Conservation (phyloP, 1,140 invertebrate species). For the Psilanteris sp. region DNA sequence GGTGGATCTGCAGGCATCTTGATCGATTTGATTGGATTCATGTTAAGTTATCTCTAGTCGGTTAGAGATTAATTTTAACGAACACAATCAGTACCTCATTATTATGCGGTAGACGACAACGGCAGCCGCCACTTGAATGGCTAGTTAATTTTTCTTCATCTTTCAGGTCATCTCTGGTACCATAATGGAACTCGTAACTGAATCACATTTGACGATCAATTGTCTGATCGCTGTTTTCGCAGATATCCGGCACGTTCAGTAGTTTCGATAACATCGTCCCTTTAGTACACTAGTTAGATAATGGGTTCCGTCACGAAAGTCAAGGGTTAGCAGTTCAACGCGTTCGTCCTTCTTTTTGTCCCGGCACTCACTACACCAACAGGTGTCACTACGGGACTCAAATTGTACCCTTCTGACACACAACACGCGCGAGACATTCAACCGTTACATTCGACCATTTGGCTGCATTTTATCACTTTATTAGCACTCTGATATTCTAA, state of each 20-base stretch:
- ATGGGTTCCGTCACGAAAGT: conserved; percentile 40
- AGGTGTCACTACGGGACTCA: conserved; percentile 65
- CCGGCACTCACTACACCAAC: conserved; percentile 62
- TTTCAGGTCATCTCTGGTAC: conserved; percentile 1
- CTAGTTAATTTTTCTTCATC: conserved; percentile 5
- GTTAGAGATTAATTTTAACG: too few relatives aligned
- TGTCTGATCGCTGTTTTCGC: background rate
- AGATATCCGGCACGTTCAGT: background rate
- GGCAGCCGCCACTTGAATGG: conserved; percentile 4
- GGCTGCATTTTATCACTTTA: conserved; percentile 42
- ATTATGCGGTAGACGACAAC: background rate
- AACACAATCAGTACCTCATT: too few relatives aligned
- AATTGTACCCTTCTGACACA: conserved; percentile 58
- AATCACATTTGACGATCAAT: conserved; percentile 16
- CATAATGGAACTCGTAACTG: background rate
- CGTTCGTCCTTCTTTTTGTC: conserved; percentile 60
- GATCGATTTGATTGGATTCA: background rate
- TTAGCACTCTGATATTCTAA: conserved; percentile 22
- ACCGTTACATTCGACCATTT: conserved; percentile 32
- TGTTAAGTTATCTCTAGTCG: too few relatives aligned
- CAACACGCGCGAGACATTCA: conserved; percentile 54
- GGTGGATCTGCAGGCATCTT: background rate
- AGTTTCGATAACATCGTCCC: conserved; percentile 30
- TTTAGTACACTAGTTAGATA: conserved; percentile 13
- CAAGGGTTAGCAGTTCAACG: conserved; percentile 37